phyloP scores from a whole-genome alignment of 2,797 vertebrate genomes.

The Morus bassanus region DNA sequence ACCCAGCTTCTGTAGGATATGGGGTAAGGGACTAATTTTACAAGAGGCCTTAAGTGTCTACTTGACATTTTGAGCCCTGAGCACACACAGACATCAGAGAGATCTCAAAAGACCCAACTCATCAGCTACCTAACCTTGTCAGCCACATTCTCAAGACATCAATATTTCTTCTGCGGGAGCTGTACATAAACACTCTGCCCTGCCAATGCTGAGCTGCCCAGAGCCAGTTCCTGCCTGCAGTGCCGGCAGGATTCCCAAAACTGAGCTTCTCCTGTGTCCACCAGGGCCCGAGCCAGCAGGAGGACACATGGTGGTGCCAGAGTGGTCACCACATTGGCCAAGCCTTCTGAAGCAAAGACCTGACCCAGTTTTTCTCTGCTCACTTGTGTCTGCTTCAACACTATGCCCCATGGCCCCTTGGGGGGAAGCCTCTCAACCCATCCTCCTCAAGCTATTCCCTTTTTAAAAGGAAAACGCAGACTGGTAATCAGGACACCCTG shows the following conservation, averaged over 20 bases:
- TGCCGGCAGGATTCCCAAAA: background rate
- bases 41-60: background rate
- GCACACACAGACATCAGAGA: background rate
- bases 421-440: background rate
- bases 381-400: background rate
- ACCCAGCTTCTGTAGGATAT: background rate
- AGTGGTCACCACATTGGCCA: rapidly evolving
- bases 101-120: background rate
- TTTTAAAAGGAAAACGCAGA: background rate
- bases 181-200: background rate
- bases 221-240: background rate
- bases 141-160: background rate
- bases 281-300: background rate
- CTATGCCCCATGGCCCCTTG: rapidly evolving
- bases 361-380: background rate
- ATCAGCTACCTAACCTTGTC: background rate
- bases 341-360: background rate
- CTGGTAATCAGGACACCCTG: background rate
- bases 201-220: background rate
- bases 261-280: background rate
- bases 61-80: background rate
- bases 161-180: background rate
- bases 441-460: background rate
- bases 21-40: background rate
- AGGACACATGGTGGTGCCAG: background rate